A percentile compares a stretch with the other conserved stretches of the same genome.
These are phyloP conservation scores for Mola mola DNA, from an alignment of 2,113 vertebrate species.

Conservation along the genomic window DNA sequence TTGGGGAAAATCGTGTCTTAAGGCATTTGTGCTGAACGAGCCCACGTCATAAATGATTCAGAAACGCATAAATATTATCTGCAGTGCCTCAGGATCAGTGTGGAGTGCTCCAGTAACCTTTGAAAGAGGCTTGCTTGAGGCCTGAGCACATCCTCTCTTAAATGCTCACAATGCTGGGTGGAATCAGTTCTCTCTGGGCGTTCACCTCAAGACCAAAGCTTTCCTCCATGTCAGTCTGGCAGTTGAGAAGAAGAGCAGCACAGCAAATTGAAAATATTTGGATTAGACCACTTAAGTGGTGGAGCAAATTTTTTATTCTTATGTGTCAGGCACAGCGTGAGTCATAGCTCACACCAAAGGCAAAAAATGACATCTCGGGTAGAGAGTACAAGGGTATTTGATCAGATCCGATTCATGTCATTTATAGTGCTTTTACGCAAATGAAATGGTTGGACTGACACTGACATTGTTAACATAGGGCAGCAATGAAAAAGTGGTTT, in stretches of 20 bases:
- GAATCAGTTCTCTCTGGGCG: slow-evolving; percentile 39
- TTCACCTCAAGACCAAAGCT: slow-evolving; percentile 24
- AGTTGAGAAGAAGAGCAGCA: slow-evolving; percentile 31
- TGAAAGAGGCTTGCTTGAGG: background rate
- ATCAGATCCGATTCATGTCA: too few relatives aligned
- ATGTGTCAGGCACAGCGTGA: slow-evolving; percentile 1
- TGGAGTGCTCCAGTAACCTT: slow-evolving; percentile 31
- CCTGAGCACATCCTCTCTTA: slow-evolving; percentile 6
- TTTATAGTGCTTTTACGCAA: too few relatives aligned
- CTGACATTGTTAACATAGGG: too few relatives aligned
- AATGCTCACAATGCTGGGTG: slow-evolving; percentile 6
- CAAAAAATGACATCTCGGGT: too few relatives aligned
- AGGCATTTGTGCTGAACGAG: slow-evolving; percentile 17
- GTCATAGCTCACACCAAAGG: slow-evolving; percentile 31
- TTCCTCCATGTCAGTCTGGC: slow-evolving; percentile 29
- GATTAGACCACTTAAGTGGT: slow-evolving; percentile 30
- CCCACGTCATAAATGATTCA: slow-evolving; percentile 33
- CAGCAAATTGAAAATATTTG: slow-evolving; percentile 43
- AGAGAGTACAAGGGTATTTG: too few relatives aligned
- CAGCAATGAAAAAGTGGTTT: too few relatives aligned
- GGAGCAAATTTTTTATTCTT: slow-evolving; percentile 23
- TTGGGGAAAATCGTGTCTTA: slow-evolving; percentile 2
- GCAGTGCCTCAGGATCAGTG: slow-evolving; percentile 2
- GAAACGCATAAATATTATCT: slow-evolving; percentile 33
- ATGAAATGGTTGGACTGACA: too few relatives aligned